Evolutionary conservation across 2,888 invertebrate species (phyloP), one percentile per base, ranked within the genome.

Genomic region (Seira sanloemensis): DNA sequence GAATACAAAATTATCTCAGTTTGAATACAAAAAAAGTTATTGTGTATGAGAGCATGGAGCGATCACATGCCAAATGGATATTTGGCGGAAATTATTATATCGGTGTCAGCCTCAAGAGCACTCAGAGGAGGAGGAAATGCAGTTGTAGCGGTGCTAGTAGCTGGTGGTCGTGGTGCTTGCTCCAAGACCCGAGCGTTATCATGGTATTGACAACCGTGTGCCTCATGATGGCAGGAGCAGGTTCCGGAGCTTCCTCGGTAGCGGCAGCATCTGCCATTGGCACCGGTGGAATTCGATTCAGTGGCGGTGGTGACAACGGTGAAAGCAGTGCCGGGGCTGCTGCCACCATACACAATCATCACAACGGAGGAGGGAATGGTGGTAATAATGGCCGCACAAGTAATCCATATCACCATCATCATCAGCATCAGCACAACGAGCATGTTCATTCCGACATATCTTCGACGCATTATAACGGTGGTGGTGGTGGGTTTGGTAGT

Each of bases 391-490:
- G 37, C 58, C 67, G 71, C 68, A 74, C 27, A 23, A 50, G 74
- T 21, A 81, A 81, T 71, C 76, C 81, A 81, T 81, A 81, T 81
- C 81, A 81, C 81, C 81, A 81, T 76, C 81, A 80, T 46, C 72
- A 71, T 19, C 73, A 73, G 19, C 73, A 73, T 18, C 66, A 81
- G 21, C 69, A 74, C 24, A 67, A 54, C 21, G 81, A 81, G 50
- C 73, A 80, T 68, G 67, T 74, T 81, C 75, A 80, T 68, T 67
- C 80, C 68, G 80, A 80, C 68, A 68, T 75, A 81, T 75, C 80
- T 46, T 67, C 79, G 0, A 67, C 81, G n/a, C 58, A 69, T 16
- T 25, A 65, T 46, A 25, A 19, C 66, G 24, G 26, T 25, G 50
- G 66, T 46, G 66, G 58, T 16, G 71, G 79, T 19, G 4, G 9